A percentile compares a stretch with the other conserved stretches of the same genome.
Evolutionary conservation across 2,888 invertebrate genomes (phyloP).

Genomic region (Exephanes ischioxanthus): DNA sequence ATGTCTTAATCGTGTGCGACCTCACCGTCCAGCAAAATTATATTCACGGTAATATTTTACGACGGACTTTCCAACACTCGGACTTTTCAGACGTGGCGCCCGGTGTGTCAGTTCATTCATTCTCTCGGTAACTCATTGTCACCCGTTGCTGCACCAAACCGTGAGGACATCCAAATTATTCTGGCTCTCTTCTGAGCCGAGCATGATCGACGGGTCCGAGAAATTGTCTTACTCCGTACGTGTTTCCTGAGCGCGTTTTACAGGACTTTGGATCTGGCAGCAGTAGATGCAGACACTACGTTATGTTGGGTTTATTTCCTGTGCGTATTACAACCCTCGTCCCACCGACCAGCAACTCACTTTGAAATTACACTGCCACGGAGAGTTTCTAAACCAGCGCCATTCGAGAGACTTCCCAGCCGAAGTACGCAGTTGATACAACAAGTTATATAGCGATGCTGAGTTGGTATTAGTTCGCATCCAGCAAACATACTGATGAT

Average conservation of each 20-base stretch:
- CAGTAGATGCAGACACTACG: background rate
- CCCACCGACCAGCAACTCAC: conserved; percentile 35
- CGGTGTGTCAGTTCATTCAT: background rate
- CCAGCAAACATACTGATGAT: conserved; percentile 2
- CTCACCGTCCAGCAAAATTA: background rate
- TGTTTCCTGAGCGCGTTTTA: conserved; percentile 14
- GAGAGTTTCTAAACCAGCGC: conserved; percentile 60
- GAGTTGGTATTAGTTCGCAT: background rate
- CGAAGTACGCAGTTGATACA: background rate
- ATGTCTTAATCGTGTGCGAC: conserved; percentile 7
- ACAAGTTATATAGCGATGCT: background rate
- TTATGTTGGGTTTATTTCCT: conserved; percentile 41
- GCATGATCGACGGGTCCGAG: conserved; percentile 6
- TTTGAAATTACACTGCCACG: conserved; percentile 52
- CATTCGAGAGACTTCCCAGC: conserved; percentile 52
- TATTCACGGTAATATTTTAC: background rate
- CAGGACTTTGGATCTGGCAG: background rate
- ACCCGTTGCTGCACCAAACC: background rate
- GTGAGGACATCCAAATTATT: background rate
- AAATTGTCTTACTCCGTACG: background rate
- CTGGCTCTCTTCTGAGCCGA: background rate
- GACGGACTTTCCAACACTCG: background rate
- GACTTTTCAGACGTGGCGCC: background rate
- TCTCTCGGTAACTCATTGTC: background rate
- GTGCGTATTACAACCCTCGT: conserved; percentile 13